Evolutionary conservation across 1,140 invertebrate species (phyloP), one percentile per base, ranked within the genome.

Genomic region (Archivesica marissinica): DNA sequence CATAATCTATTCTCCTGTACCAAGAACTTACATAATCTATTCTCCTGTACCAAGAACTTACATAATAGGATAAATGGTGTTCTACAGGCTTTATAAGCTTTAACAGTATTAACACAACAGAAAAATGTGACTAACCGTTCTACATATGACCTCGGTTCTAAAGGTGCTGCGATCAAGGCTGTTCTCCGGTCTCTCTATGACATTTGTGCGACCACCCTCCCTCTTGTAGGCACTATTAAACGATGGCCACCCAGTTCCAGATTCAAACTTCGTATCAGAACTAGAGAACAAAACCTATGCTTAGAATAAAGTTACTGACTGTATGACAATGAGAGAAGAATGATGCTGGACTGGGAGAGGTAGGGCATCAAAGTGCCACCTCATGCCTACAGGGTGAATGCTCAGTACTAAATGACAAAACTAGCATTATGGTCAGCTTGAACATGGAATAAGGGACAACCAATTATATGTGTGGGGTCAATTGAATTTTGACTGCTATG

Each of bases 241-340:
- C 79, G 98, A 97, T 30, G 98, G 98, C 98, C 98, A 99, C 52
- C 98, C 98, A 94, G 97, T 99, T 79, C 97, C 97, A 83, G 97
- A 98, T 92, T 99, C 97, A 94, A 96, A 99, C 95, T 99, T 99
- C 38, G 96, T 97, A 89, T 97, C 96, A 2, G 97, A 98, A 88
- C 89, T 90, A 52, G 33, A 75, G 44, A n/a, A 35, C 25, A 4
- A 75, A 72, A 79, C 13, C 59, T 50, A 41, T 52, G 17, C 1
- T 25, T 35, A 35, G 9, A 54, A 54, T n/a, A 15, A 38, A 64
- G 47, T 20, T 38, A 20, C 20, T 17, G 23, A n/a, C 15, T 74
- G 2, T 15, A 64, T 9, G 7, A 17, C 41, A 44, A 44, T 44
- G 17, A 7, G 17, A 44, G 17, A 44, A 9, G 41, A 47, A 11